Percentiles rank a stretch among this genome's conserved stretches.
Evolutionary conservation across 1,140 invertebrate genomes (phyloP).

Genomic region (Lepidurus packardi): DNA sequence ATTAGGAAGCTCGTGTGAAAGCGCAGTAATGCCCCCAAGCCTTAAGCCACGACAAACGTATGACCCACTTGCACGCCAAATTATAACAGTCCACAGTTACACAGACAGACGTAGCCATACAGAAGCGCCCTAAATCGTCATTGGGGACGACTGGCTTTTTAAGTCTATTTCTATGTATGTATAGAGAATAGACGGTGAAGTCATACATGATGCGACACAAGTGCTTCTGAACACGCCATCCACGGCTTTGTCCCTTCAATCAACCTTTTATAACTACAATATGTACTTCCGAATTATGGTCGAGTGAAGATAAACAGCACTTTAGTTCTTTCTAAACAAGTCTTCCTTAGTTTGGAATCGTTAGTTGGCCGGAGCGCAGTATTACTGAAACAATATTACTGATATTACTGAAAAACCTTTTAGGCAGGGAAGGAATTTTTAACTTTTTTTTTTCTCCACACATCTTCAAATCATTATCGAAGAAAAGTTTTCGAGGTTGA

Average conservation of each 20-base stretch:
- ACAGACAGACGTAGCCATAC: neutral
- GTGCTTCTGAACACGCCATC: neutral
- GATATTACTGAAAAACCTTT: no score
- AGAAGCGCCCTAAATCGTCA: neutral
- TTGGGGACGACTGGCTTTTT: neutral
- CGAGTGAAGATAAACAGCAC: no score
- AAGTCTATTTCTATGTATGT: no score
- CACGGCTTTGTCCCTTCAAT: neutral
- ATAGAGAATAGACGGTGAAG: neutral
- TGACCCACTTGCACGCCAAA: slow-evolving; percentile 20
- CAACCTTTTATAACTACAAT: neutral
- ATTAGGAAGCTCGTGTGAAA: slow-evolving; percentile 21
- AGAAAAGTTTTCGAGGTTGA: no score
- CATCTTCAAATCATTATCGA: no score
- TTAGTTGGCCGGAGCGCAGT: no score
- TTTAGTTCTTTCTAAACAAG: no score
- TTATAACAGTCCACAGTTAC: neutral
- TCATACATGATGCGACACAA: slow-evolving; percentile 6
- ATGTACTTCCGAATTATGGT: no score
- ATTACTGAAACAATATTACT: no score
- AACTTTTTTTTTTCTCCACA: no score
- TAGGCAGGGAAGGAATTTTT: no score
- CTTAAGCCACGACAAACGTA: neutral
- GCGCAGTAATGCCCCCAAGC: neutral
- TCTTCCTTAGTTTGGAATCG: no score